These are phyloP conservation scores for Suillia variegata DNA, from an alignment of 2,888 invertebrate species.

Conservation along the genomic window DNA sequence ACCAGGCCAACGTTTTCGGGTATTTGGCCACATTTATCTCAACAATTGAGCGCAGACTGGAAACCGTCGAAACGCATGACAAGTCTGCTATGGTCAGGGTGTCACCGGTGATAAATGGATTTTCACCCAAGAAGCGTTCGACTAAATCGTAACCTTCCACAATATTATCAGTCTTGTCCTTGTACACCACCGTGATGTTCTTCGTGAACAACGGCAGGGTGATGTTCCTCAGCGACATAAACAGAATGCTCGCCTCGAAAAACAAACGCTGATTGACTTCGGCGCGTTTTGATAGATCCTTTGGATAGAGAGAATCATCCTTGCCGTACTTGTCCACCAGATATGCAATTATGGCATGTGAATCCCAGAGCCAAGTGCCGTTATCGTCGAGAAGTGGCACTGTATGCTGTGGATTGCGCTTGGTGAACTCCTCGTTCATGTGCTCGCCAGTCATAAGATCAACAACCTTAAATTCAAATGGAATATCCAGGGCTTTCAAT, in stretches of 20 bases:
- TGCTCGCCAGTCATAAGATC: conserved; percentile 38
- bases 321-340: conserved; percentile 64
- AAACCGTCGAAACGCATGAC: conserved; percentile 32
- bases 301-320: conserved; percentile 65
- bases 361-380: conserved; percentile 49
- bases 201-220: conserved; percentile 20
- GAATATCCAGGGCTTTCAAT: conserved; percentile 67
- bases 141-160: conserved; percentile 29
- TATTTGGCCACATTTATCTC: conserved; percentile 34
- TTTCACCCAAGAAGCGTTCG: conserved; percentile 33
- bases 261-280: conserved; percentile 61
- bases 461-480: conserved; percentile 45
- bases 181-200: conserved; percentile 27
- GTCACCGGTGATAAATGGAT: conserved; percentile 38
- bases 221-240: conserved; percentile 32
- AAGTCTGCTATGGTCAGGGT: conserved; percentile 47
- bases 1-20: conserved; percentile 41
- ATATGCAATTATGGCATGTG: conserved; percentile 63
- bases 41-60: conserved; percentile 28
- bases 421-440: conserved; percentile 34
- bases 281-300: conserved; percentile 62
- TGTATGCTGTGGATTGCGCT: conserved; percentile 66
- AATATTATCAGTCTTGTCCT: conserved; percentile 32
- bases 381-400: conserved; percentile 51
- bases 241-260: conserved; percentile 63